Base-by-base conservation (phyloP, 1,140 invertebrate genomes). In the Drosophila bocqueti region DNA sequence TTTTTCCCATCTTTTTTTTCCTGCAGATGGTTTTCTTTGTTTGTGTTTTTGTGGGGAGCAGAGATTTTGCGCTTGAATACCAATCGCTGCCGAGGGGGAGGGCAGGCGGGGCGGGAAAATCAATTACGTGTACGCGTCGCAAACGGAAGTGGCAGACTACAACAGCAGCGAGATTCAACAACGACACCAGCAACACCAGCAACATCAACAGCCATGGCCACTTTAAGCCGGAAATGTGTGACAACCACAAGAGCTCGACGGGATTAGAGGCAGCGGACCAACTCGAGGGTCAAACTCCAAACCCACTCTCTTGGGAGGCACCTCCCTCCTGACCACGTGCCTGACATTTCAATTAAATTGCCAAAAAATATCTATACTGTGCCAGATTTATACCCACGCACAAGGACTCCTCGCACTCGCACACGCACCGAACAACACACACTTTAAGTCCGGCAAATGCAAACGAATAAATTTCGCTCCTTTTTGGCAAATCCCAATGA, bases 171-270 rank as follows among this genome's bases (percentile, higher is more conserved):
- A 52, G 21, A 74, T 36, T 36, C 15, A 52, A 52, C 68, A 74
- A 38, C 49, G 46, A 26, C 57, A 72, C 40, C 69, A 67, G 21
- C 29, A 50, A 18, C 43, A 61, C 0, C 31, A 67, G 16, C 63
- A 47, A 34, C 57, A 40, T 26, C 61, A 65, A 40, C 63, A 60
- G 15, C 60, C 24, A 36, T 50, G 63, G 76, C 66, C 76, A 78
- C 77, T 79, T 79, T 79, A 79, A 79, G 77, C 77, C 77, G 77
- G 77, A 79, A 79, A 79, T 79, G 77, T 79, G 77, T 67, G 76
- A 79, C 76, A 79, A 79, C 76, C 76, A 65, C 76, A 79, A 79
- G 77, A 79, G 76, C 67, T 72, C 43, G 67, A 52, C 60, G 76
- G 76, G 76, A 72, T 79, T 79, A 79, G 54, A 57, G 77, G 67